Conservation (phyloP, 53 echinoderm and acorn worm species). For the Crossaster papposus region DNA sequence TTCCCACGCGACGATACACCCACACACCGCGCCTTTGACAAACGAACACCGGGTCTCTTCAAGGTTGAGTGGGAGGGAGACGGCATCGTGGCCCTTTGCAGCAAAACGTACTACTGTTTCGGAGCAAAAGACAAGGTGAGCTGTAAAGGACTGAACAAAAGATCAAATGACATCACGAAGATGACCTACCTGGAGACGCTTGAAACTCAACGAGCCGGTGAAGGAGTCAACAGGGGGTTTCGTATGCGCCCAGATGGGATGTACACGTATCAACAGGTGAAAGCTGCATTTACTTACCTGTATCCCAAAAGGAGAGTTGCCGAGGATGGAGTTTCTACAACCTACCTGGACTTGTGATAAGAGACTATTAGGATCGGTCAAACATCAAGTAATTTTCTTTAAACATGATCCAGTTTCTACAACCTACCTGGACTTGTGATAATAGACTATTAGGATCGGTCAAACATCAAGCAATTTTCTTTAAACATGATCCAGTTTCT, state of each 20-base stretch:
- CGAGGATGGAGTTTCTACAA: not conserved
- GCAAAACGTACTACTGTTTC: slow-evolving; percentile 62
- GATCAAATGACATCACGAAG: slow-evolving; percentile 33
- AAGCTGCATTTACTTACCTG: not conserved
- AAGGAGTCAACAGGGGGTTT: slow-evolving; percentile 22
- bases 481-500: too few species aligned
- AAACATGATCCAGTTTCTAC: too few species aligned
- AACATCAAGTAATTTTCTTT: too few species aligned
- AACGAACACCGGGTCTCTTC: slow-evolving; percentile 60
- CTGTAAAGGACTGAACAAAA: slow-evolving; percentile 56
- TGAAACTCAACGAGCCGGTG: not conserved
- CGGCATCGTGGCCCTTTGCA: slow-evolving; percentile 54
- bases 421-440: slow-evolving; percentile 22
- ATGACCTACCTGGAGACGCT: not conserved
- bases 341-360: too few species aligned
- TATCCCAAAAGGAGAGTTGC: slow-evolving; percentile 21
- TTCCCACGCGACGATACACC: slow-evolving; percentile 68
- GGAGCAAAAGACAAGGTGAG: slow-evolving; percentile 33
- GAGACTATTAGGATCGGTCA: too few species aligned
- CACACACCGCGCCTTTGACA: slow-evolving; percentile 38
- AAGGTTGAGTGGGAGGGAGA: slow-evolving; percentile 69
- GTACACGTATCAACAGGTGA: slow-evolving; percentile 14
- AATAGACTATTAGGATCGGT: not conserved
- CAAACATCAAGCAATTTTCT: not conserved
- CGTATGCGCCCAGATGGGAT: not conserved